phyloP scores from a whole-genome alignment of 2,113 vertebrate genomes.

The Peucedramus taeniatus region DNA sequence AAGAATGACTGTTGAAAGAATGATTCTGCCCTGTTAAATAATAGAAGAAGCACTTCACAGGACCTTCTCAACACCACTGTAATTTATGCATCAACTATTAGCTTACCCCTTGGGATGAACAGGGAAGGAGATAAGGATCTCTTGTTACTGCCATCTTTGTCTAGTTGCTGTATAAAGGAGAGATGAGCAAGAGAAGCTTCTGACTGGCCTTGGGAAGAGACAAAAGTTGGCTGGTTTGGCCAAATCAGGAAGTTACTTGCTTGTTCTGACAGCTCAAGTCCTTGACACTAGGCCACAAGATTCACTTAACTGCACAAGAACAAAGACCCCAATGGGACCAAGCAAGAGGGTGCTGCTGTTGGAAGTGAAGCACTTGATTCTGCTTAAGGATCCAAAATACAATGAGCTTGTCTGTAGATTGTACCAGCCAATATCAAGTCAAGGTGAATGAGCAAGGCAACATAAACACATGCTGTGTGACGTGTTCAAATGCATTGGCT shows the following conservation, averaged over 20 bases:
- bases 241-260: not conserved
- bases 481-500: rapidly evolving
- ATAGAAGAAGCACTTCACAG: not conserved
- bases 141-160: not conserved
- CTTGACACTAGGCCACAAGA: rapidly evolving
- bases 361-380: not conserved
- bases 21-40: not conserved
- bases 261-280: not conserved
- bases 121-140: not conserved
- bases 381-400: not conserved
- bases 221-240: not conserved
- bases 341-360: not conserved
- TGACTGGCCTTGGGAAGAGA: not conserved
- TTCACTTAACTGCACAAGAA: not conserved
- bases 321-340: not conserved
- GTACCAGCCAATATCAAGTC: not conserved
- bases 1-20: not conserved
- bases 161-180: not conserved
- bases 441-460: not conserved
- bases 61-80: not conserved
- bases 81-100: not conserved
- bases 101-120: not conserved
- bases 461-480: not conserved
- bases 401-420: not conserved
- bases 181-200: not conserved